phyloP scores from a whole-genome alignment of 2,113 vertebrate species.

The Regulus satrapa region DNA sequence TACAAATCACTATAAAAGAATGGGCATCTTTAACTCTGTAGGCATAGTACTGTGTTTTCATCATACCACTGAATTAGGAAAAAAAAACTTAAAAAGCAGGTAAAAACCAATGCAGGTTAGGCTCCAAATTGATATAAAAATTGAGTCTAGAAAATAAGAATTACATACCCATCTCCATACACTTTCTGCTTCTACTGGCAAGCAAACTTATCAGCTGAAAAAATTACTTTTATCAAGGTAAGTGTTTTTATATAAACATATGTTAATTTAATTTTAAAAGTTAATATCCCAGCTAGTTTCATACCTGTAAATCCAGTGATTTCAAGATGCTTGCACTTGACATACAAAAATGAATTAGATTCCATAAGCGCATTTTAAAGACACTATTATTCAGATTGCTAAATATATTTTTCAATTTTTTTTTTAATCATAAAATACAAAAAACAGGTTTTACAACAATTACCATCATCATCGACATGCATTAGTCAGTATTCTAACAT shows the following conservation, averaged over 20 bases:
- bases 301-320: background rate
- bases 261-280: background rate
- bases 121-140: background rate
- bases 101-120: background rate
- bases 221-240: background rate
- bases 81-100: background rate
- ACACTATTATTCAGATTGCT: conserved; percentile 9
- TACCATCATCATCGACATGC: conserved; percentile 59
- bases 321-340: background rate
- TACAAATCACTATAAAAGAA: background rate
- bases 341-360: background rate
- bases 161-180: background rate
- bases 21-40: background rate
- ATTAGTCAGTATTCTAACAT: conserved; percentile 57
- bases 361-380: background rate
- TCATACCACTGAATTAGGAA: background rate
- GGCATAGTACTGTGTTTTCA: background rate
- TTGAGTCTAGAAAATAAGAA: background rate
- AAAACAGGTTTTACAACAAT: background rate
- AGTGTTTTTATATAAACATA: background rate
- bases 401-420: background rate
- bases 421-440: conserved; percentile 41
- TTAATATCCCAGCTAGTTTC: background rate
- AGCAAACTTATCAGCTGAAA: background rate
- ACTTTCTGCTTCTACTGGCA: background rate